Evolutionary conservation across 2,113 vertebrate species (phyloP).

Genomic region (Equus przewalskii): DNA sequence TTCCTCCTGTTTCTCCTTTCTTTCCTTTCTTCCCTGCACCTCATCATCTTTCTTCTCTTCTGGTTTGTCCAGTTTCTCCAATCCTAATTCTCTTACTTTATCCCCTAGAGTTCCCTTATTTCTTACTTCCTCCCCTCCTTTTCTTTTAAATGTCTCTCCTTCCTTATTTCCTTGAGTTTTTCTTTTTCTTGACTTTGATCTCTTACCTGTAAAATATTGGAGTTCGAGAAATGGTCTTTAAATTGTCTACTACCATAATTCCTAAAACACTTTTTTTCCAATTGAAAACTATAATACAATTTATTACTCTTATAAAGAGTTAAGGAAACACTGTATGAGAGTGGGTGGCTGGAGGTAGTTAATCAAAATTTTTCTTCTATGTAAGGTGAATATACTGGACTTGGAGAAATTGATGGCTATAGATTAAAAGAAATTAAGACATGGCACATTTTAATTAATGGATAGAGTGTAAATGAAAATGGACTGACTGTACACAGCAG

Average conservation of each 20-base stretch:
- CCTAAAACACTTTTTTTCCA: neutral
- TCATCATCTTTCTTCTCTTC: neutral
- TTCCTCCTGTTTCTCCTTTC: neutral
- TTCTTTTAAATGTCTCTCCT: neutral
- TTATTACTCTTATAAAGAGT: neutral
- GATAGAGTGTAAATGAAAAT: neutral
- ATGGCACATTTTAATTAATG: neutral
- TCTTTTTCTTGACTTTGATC: neutral
- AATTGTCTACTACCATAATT: neutral
- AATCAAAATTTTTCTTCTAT: neutral
- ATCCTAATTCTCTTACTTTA: neutral
- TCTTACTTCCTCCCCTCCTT: neutral
- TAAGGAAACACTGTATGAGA: neutral
- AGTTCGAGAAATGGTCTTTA: neutral
- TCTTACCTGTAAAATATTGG: neutral
- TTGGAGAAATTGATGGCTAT: neutral
- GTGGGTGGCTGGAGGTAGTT: neutral
- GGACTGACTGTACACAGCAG: too few species aligned
- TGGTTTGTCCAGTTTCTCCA: neutral
- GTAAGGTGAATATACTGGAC: neutral
- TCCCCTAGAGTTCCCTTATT: neutral
- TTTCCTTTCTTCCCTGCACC: neutral
- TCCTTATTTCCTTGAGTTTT: neutral
- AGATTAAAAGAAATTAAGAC: neutral
- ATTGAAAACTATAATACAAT: neutral